Evolutionary conservation across 2,888 invertebrate genomes (phyloP).

Genomic region (Harmothoe impar): DNA sequence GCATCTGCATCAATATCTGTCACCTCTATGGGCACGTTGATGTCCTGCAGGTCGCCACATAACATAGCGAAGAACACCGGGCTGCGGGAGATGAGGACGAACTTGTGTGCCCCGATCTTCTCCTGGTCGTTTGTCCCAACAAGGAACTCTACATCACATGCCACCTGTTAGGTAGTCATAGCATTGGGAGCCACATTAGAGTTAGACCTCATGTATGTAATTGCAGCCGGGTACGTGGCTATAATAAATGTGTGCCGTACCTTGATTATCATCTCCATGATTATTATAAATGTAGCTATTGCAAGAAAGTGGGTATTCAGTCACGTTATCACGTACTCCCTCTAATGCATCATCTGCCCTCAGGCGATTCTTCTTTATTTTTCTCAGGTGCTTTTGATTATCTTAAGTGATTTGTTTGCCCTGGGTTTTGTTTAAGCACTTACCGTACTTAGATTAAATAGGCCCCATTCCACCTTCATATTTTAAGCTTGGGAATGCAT

Average conservation of each 20-base stretch:
- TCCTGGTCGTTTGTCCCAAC: not conserved
- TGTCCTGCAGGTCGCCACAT: slow-evolving; percentile 69
- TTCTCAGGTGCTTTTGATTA: too few species aligned
- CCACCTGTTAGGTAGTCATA: not conserved
- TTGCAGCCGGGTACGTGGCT: not conserved
- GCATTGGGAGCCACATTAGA: not conserved
- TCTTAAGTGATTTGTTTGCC: too few species aligned
- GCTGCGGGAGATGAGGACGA: slow-evolving; percentile 69
- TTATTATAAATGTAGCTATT: not conserved
- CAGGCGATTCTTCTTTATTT: too few species aligned
- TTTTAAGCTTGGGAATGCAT: too few species aligned
- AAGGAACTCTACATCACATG: slow-evolving; percentile 21
- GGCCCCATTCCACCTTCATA: too few species aligned
- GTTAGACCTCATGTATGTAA: not conserved
- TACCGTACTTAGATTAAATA: too few species aligned
- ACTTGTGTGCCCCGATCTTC: slow-evolving; percentile 71
- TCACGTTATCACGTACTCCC: not conserved
- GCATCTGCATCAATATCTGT: slow-evolving; percentile 73
- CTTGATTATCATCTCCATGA: too few species aligned
- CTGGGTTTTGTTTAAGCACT: too few species aligned
- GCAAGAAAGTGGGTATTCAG: not conserved
- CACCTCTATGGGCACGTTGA: slow-evolving; percentile 61
- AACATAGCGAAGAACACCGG: slow-evolving; percentile 70
- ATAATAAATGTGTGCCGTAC: too few species aligned
- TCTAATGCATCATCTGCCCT: not conserved